Evolutionary conservation across 2,888 invertebrate genomes (phyloP), one percentile per base, ranked within the genome.

Genomic region (Steromphala cineraria): DNA sequence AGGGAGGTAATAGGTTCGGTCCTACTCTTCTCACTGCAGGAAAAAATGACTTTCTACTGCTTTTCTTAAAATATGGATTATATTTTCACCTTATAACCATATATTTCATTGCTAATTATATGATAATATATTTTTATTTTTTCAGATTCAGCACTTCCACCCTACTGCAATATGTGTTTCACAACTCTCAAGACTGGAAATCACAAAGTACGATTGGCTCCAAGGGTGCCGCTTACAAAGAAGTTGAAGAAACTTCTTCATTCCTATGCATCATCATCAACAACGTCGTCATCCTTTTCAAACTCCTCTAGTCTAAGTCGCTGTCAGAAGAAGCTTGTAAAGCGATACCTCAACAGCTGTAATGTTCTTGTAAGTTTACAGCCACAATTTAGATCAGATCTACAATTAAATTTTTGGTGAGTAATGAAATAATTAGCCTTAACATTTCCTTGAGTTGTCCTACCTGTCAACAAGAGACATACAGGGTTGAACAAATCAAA

Each of bases 281-380:
- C 24, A 28, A 17, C 19, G 10, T 40, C 71, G 19, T 19, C 52
- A n/a, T 46, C 40, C n/a, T 62, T 28, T 7, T 24, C 13, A 8
- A 15, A 10, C 10, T 15, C 21, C 24, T 28, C 62, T 7, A n/a
- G n/a, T 15, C 75, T 75, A 15, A 52, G 52, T n/a, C 40, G 15
- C 17, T 75, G 40, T 24, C 75, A 75, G 52, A 19, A 52, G 52
- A 75, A 52, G 75, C 40, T 75, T 21, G 75, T 75, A 3, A 52
- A 75, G 8, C 8, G 46, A 15, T 75, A 75, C 24, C 75, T 75
- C 21, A 40, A 75, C 5, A 75, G 75, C 24, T 36, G 52, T 17
- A 75, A 75, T 53, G 52, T 46, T 15, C 75, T 75, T 36, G 75
- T 75, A 62, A 28, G 62, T 62, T n/a, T n/a, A n/a, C n/a, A n/a